Base-by-base conservation (phyloP, 2,113 vertebrate genomes). In the Hippocampus zosterae region DNA sequence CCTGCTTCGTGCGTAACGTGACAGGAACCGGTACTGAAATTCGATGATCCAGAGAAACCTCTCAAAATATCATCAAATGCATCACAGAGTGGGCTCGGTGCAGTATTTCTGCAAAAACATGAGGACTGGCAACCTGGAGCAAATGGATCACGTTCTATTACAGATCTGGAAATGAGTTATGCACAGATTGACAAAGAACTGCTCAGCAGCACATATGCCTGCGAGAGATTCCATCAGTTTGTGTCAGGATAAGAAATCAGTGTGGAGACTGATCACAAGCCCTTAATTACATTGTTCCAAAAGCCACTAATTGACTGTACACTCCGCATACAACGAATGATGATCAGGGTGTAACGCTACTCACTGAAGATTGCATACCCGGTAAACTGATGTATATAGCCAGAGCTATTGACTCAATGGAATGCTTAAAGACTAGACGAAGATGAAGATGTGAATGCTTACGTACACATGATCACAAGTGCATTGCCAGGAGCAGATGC, bases 151-250 rank as follows among this genome's bases (percentile, higher is more conserved):
- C 9, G 7, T 0, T 64, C 65, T 0, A 48, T 65, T 69, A 59
- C 65, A 9, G 69, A 68, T 40, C 1, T 9, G 41, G 41, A 42
- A 42, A 29, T 3, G 3, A 1, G 41, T 10, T 42, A 42, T 42
- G 41, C 67, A 10, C 57, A 64, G 71, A 76, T 56, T 37, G 48
- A 71, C 40, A 76, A 65, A 40, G 41, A 69, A 46, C 23, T 69
- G 19, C 41, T 70, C 50, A 59, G 57, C 65, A 68, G 48, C 25
- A 68, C 59, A 12, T 71, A 63, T 63, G 69, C 57, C 3, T 63
- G 57, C 60, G 46, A 76, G 25, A 67, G 69, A 67, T 67, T 76
- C 8, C 69, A 76, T 12, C 56, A 76, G 46, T 76, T 55, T 46
- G 55, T 71, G 7, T 76, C 46, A 46, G 69, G 74, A 2, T 56